Evolutionary conservation across 2,797 vertebrate species (phyloP).

Genomic region (Champsocephalus gunnari): DNA sequence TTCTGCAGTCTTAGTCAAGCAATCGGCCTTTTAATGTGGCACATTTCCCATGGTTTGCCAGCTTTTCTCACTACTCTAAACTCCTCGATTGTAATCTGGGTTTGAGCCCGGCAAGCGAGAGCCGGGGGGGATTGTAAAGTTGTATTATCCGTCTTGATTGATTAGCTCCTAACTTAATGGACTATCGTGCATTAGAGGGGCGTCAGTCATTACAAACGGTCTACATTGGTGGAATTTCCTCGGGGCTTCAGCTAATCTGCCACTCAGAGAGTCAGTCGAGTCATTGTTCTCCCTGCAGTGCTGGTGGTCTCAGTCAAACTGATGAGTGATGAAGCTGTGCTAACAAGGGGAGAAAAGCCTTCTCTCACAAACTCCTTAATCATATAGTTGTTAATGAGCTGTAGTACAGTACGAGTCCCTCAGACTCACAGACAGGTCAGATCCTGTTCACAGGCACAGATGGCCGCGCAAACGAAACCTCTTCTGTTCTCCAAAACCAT

Average conservation of each 20-base stretch:
- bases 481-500: slow-evolving; percentile 39
- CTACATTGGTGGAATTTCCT: slow-evolving; percentile 62
- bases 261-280: slow-evolving; percentile 29
- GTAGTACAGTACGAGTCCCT: slow-evolving; percentile 49
- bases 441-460: slow-evolving; percentile 47
- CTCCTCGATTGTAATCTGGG: slow-evolving; percentile 55
- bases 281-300: slow-evolving; percentile 38
- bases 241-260: slow-evolving; percentile 46
- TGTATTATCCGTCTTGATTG: slow-evolving; percentile 70
- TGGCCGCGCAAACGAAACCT: slow-evolving; percentile 13
- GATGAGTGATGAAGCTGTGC: slow-evolving; percentile 38
- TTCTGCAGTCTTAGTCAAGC: not conserved
- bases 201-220: slow-evolving; percentile 38
- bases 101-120: slow-evolving; percentile 46
- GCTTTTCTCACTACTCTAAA: slow-evolving; percentile 28
- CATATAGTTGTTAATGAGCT: slow-evolving; percentile 49
- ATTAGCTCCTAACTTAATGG: slow-evolving; percentile 60
- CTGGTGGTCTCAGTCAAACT: slow-evolving; percentile 64
- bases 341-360: slow-evolving; percentile 32
- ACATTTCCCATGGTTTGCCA: slow-evolving; percentile 34
- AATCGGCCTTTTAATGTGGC: slow-evolving; percentile 1
- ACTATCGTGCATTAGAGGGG: slow-evolving; percentile 38
- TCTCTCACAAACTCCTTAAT: slow-evolving; percentile 45
- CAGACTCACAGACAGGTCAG: slow-evolving; percentile 45
- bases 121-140: slow-evolving; percentile 50